These are phyloP conservation scores for Lutraria lutraria DNA, from an alignment of 2,888 invertebrate species.

Conservation along the genomic window DNA sequence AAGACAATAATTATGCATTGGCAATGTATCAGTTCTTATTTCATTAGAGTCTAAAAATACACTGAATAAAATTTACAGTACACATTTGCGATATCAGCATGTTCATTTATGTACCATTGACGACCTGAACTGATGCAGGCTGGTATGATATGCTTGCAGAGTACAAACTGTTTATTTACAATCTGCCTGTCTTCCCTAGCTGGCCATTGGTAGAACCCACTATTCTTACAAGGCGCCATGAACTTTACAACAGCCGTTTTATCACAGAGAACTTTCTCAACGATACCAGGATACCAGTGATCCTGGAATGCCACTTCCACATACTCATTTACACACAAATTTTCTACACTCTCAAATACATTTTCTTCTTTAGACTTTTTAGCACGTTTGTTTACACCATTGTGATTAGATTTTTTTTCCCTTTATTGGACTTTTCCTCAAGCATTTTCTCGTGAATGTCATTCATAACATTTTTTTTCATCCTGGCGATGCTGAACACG, in stretches of 20 bases:
- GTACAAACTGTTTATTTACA: conserved; percentile 20
- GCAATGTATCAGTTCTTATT: too few species aligned
- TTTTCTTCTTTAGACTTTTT: not conserved
- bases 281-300: conserved; percentile 38
- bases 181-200: conserved; percentile 16
- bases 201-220: conserved; percentile 26
- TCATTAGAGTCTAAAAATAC: too few species aligned
- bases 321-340: not conserved
- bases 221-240: conserved; percentile 27
- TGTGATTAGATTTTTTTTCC: not conserved
- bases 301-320: conserved; percentile 21
- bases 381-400: too few species aligned
- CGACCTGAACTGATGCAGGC: conserved; percentile 16
- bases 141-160: not conserved
- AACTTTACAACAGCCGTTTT: conserved; percentile 8
- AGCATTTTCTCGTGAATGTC: not conserved
- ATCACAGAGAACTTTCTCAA: conserved; percentile 11
- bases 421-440: not conserved
- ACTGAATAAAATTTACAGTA: not conserved
- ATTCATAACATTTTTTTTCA: not conserved
- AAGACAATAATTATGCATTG: not conserved
- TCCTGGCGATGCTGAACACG: not conserved
- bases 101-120: not conserved
- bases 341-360: too few species aligned
- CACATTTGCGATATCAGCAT: not conserved